phyloP scores from a whole-genome alignment of 1,140 invertebrate genomes.

The Zaprionus vittiger region DNA sequence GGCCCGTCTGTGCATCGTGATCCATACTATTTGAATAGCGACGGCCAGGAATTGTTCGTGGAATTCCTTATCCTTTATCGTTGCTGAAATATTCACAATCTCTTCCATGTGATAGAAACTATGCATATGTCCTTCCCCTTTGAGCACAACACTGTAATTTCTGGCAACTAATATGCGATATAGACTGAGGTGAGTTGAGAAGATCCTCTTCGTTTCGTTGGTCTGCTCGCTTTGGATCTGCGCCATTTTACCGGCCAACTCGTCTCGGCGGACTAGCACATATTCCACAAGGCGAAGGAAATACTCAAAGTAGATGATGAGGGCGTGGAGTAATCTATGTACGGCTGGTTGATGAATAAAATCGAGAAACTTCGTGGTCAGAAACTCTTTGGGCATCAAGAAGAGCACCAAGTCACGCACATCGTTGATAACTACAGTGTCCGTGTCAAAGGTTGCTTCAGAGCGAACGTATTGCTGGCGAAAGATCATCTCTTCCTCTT shows the following conservation, averaged over 20 bases:
- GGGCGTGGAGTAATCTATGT: slow-evolving; percentile 62
- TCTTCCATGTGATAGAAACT: slow-evolving; percentile 68
- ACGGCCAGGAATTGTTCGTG: slow-evolving; percentile 75
- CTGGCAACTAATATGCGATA: slow-evolving; percentile 74
- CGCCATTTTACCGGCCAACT: slow-evolving; percentile 55
- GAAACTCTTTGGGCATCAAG: slow-evolving; percentile 64
- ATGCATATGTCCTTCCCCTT: slow-evolving; percentile 66
- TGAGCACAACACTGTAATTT: slow-evolving; percentile 70
- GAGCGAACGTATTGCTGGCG: slow-evolving; percentile 60
- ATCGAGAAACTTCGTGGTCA: slow-evolving; percentile 58
- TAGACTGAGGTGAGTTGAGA: slow-evolving; percentile 65
- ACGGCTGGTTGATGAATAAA: slow-evolving; percentile 70
- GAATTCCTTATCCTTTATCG: slow-evolving; percentile 62
- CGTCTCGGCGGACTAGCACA: slow-evolving; percentile 72
- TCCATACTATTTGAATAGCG: slow-evolving; percentile 72
- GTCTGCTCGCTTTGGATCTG: slow-evolving; percentile 75
- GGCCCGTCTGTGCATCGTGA: slow-evolving; percentile 68
- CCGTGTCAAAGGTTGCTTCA: slow-evolving; percentile 52
- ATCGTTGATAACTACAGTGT: slow-evolving; percentile 72
- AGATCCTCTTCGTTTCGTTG: slow-evolving; percentile 67
- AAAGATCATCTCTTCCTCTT: slow-evolving; percentile 76
- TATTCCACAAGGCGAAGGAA: slow-evolving; percentile 75
- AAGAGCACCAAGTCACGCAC: slow-evolving; percentile 74
- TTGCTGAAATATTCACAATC: slow-evolving; percentile 66
- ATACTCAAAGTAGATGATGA: slow-evolving; percentile 81